phyloP scores from a whole-genome alignment of 1,140 invertebrate species.

The Sminthurinus signatus region DNA sequence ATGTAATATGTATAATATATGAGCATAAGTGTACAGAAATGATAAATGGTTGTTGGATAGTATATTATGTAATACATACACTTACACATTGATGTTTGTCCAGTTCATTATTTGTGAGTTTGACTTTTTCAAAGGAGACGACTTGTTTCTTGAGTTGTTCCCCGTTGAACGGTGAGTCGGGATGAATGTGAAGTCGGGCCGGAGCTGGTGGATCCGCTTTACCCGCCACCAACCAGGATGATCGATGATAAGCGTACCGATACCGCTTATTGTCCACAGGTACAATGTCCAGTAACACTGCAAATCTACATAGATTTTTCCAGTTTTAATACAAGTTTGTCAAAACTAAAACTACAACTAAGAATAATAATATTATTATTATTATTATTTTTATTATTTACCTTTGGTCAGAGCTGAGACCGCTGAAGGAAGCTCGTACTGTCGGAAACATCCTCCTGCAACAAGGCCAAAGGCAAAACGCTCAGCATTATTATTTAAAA shows the following conservation, averaged over 20 bases:
- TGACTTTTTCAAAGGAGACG: conserved; percentile 66
- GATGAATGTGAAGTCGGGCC: conserved; percentile 57
- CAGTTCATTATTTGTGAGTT: conserved; percentile 64
- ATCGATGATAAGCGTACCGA: conserved; percentile 63
- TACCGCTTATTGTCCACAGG: conserved; percentile 61
- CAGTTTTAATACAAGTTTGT: too few relatives aligned
- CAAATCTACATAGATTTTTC: too few relatives aligned
- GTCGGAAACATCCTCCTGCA: conserved; percentile 64
- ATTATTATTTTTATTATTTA: too few relatives aligned
- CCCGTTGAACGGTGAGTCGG: conserved; percentile 58
- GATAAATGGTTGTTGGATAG: too few relatives aligned
- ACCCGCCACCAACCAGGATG: conserved; percentile 62
- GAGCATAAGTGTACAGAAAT: too few relatives aligned
- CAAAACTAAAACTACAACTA: too few relatives aligned
- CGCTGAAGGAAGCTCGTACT: conserved; percentile 55
- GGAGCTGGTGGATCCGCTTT: conserved; percentile 61
- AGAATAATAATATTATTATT: too few relatives aligned
- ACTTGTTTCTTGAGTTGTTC: conserved; percentile 61
- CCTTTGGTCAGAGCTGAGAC: conserved; percentile 48
- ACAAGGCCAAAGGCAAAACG: conserved; percentile 25
- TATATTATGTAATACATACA: too few relatives aligned
- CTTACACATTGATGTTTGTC: conserved; percentile 62
- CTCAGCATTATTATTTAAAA: conserved; percentile 22
- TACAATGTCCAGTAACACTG: conserved; percentile 59
- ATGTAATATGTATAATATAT: too few relatives aligned